Evolutionary conservation across 1,140 invertebrate genomes (phyloP).

Genomic region (Drosophila ogumai): DNA sequence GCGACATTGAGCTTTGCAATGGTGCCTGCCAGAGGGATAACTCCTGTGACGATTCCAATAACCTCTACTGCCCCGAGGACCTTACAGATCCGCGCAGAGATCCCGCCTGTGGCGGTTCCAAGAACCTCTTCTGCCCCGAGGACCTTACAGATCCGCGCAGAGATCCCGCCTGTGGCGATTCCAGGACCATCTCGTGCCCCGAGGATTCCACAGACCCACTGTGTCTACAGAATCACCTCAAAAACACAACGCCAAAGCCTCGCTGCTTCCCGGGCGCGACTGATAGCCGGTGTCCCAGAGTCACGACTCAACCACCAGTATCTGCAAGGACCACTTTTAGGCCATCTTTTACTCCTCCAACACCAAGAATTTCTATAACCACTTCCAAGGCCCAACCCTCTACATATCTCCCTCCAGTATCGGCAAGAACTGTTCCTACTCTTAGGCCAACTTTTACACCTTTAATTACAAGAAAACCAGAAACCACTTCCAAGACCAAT

Average conservation of each 20-base stretch:
- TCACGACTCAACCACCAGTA: too few species aligned
- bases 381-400: too few species aligned
- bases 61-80: not conserved
- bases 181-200: slow-evolving; percentile 57
- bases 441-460: too few species aligned
- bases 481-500: too few species aligned
- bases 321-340: too few species aligned
- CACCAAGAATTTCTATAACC: too few species aligned
- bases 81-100: not conserved
- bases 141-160: not conserved
- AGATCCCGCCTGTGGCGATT: not conserved
- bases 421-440: too few species aligned
- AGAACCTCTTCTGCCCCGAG: not conserved
- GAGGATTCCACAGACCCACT: slow-evolving; percentile 85
- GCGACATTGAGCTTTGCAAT: slow-evolving; percentile 88
- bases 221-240: slow-evolving; percentile 67
- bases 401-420: too few species aligned
- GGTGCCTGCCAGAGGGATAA: slow-evolving; percentile 77
- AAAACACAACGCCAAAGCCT: slow-evolving; percentile 34
- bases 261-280: slow-evolving; percentile 75
- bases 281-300: too few species aligned
- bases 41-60: slow-evolving; percentile 31
- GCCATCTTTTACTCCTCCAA: too few species aligned
- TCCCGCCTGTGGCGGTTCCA: not conserved
- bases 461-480: too few species aligned